A percentile compares a stretch with the other conserved stretches of the same genome.
Evolutionary conservation across 2,797 vertebrate genomes (phyloP).

Genomic region (Allobates femoralis): DNA sequence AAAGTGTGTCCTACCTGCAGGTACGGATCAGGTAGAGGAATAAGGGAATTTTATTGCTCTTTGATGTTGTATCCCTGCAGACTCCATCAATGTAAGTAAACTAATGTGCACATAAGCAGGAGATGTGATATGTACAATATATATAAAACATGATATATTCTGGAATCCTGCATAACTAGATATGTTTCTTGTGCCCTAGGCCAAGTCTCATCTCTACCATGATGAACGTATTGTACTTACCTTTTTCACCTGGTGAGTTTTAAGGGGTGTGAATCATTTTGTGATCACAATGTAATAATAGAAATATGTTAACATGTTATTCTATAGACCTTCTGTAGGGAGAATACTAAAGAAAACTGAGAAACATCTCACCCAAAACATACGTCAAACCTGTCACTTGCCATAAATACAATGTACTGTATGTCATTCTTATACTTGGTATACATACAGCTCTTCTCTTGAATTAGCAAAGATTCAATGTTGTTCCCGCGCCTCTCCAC

Average conservation of each 20-base stretch:
- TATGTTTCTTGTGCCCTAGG: not conserved
- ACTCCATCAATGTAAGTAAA: not conserved
- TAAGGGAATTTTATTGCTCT: not conserved
- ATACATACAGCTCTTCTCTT: no score
- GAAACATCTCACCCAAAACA: no score
- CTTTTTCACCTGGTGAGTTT: not conserved
- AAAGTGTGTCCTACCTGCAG: not conserved
- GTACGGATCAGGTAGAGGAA: not conserved
- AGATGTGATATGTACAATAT: not conserved
- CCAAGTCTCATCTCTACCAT: not conserved
- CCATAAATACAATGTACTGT: no score
- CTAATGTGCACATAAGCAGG: not conserved
- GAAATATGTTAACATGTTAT: not conserved
- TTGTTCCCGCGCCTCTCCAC: no score
- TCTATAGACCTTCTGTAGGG: not conserved
- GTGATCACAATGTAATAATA: not conserved
- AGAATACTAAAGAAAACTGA: no score
- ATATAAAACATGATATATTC: not conserved
- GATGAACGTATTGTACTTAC: slow-evolving; percentile 8
- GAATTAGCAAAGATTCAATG: no score
- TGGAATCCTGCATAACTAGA: slow-evolving; percentile 14
- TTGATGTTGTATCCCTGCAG: not conserved
- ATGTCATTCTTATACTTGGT: no score
- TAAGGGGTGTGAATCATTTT: slow-evolving; percentile 5
- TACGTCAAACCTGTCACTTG: no score